phyloP scores from a whole-genome alignment of 2,888 invertebrate genomes.

The Mimachlamys varia region DNA sequence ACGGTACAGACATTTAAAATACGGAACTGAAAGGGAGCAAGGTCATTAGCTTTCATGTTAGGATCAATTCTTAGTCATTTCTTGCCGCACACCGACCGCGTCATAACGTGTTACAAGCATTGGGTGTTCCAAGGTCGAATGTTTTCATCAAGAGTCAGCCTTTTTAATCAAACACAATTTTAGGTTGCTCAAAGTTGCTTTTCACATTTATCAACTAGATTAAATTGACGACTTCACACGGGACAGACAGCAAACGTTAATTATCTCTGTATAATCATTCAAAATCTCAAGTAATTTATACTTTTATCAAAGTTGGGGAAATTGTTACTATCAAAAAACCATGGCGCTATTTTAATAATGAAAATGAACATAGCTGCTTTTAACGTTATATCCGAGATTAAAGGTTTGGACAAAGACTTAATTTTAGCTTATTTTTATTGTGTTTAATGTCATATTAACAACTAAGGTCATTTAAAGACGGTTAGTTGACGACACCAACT shows the following conservation, averaged over 20 bases:
- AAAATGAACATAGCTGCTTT: too few species aligned
- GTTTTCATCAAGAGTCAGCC: background rate
- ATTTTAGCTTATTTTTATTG: too few species aligned
- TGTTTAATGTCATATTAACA: too few species aligned
- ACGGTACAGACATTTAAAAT: background rate
- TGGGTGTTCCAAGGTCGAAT: background rate
- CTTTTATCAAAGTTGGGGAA: too few species aligned
- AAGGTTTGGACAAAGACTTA: too few species aligned
- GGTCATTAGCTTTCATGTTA: background rate
- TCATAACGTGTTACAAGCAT: background rate
- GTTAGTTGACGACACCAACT: too few species aligned
- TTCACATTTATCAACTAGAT: slow-evolving; percentile 3
- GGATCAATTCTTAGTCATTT: background rate
- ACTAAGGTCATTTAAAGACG: too few species aligned
- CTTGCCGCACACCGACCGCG: background rate
- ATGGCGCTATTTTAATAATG: too few species aligned
- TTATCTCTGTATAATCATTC: background rate
- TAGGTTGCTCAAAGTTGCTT: background rate
- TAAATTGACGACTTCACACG: background rate
- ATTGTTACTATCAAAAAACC: too few species aligned
- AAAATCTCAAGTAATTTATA: background rate
- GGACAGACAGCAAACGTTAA: background rate
- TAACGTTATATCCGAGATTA: too few species aligned
- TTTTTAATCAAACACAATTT: background rate
- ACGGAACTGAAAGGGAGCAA: background rate